A percentile compares a stretch with the other conserved stretches of the same genome.
Evolutionary conservation across 2,888 invertebrate species (phyloP).

Genomic region (Caenorhabditis sp.): DNA sequence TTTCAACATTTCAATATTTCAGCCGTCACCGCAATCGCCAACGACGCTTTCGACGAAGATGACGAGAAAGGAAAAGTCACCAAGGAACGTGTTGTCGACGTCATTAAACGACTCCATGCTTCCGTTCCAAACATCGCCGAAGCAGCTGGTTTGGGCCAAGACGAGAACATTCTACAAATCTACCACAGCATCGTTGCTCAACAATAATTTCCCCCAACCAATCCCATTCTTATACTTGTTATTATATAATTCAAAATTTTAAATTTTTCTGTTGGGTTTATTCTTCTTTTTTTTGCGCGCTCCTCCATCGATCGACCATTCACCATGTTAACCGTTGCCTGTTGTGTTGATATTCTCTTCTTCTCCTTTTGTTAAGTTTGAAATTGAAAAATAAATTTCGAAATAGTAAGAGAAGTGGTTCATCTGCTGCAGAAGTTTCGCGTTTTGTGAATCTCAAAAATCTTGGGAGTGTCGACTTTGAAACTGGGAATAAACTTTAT

Average conservation of each 20-base stretch:
- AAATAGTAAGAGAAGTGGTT: neutral
- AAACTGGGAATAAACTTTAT: too few relatives aligned
- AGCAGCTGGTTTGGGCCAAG: constrained; percentile 18
- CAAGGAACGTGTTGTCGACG: constrained; percentile 80
- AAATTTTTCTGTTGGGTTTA: neutral
- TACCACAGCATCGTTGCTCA: constrained; percentile 18
- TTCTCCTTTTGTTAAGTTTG: neutral
- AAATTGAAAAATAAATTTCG: neutral
- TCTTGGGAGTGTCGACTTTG: too few relatives aligned
- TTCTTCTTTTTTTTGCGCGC: constrained; percentile 12
- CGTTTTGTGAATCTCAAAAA: too few relatives aligned
- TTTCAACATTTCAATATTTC: too few relatives aligned
- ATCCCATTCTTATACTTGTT: neutral
- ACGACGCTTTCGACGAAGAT: constrained; percentile 81
- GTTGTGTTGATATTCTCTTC: constrained; percentile 33
- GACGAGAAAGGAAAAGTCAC: constrained; percentile 74
- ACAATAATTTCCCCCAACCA: neutral
- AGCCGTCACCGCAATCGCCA: constrained; percentile 84
- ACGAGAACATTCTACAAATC: constrained; percentile 14
- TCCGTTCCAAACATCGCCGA: constrained; percentile 25
- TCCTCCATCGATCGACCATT: neutral
- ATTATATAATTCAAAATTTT: neutral
- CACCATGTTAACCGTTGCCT: constrained; percentile 19
- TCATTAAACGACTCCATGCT: constrained; percentile 71
- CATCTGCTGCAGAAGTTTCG: too few relatives aligned